Evolutionary conservation across 2,888 invertebrate genomes (phyloP).

Genomic region (Adelognathus sp.): DNA sequence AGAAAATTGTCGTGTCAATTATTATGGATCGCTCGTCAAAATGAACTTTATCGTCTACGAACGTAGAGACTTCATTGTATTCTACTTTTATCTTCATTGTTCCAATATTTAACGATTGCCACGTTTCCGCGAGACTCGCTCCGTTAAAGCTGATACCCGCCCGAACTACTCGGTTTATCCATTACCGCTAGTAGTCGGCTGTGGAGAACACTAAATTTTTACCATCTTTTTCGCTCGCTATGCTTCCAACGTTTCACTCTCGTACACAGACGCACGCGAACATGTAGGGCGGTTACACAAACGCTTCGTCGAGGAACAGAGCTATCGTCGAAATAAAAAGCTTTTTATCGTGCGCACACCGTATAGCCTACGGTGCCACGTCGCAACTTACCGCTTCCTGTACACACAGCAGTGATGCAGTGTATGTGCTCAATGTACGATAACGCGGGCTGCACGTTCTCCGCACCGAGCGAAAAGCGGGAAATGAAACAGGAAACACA

Average conservation of each 20-base stretch:
- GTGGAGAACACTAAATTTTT: conserved; percentile 20
- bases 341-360: conserved; percentile 41
- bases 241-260: not conserved
- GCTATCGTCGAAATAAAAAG: conserved; percentile 52
- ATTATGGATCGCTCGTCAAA: conserved; percentile 4
- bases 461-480: not conserved
- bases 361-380: not conserved
- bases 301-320: conserved; percentile 29
- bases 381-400: conserved; percentile 20
- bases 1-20: not conserved
- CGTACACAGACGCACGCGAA: not conserved
- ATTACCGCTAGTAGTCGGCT: conserved; percentile 13
- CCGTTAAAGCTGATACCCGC: conserved; percentile 18
- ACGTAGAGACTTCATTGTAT: not conserved
- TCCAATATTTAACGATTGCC: conserved; percentile 41
- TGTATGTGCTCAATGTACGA: conserved; percentile 44
- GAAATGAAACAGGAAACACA: not conserved
- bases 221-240: not conserved
- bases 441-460: conserved; percentile 39
- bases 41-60: not conserved
- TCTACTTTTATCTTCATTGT: conserved; percentile 8
- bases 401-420: conserved; percentile 8
- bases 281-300: not conserved
- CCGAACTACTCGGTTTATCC: conserved; percentile 34
- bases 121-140: not conserved